A percentile compares a stretch with the other conserved stretches of the same genome.
phyloP scores from a whole-genome alignment of 2,113 vertebrate species.

The Nothoprocta pentlandii region DNA sequence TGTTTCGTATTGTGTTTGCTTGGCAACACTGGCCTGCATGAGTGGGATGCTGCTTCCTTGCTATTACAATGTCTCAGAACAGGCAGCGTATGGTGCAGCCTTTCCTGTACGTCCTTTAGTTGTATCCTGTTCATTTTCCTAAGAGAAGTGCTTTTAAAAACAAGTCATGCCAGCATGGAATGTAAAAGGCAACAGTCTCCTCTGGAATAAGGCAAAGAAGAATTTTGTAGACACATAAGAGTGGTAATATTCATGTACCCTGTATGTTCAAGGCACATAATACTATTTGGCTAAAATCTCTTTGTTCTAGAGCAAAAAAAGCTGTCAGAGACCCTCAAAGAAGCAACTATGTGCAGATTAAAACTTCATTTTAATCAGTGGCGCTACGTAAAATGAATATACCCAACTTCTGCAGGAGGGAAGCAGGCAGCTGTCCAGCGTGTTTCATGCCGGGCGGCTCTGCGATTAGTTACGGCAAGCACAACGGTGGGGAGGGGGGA shows the following conservation, averaged over 20 bases:
- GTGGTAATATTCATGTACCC: background rate
- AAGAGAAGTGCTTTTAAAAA: background rate
- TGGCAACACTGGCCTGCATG: background rate
- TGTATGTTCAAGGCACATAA: background rate
- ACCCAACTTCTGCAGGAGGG: background rate
- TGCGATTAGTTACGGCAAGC: slow-evolving; percentile 1
- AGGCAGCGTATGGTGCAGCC: background rate
- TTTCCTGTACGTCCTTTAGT: background rate
- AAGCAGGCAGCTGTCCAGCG: slow-evolving; percentile 46
- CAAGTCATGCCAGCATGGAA: background rate
- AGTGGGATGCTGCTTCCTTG: background rate
- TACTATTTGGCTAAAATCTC: background rate
- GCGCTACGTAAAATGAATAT: background rate
- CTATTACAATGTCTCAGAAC: background rate
- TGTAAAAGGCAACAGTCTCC: background rate
- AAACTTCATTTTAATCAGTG: background rate
- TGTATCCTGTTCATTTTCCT: background rate
- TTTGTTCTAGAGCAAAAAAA: background rate
- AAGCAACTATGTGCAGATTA: background rate
- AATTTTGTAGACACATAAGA: background rate
- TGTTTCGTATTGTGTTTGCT: background rate
- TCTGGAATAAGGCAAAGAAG: background rate
- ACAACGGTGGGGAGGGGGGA: background rate
- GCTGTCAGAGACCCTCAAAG: background rate
- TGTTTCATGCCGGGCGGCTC: background rate